Base-by-base conservation (phyloP, 2,113 vertebrate genomes). In the Sturnus vulgaris region DNA sequence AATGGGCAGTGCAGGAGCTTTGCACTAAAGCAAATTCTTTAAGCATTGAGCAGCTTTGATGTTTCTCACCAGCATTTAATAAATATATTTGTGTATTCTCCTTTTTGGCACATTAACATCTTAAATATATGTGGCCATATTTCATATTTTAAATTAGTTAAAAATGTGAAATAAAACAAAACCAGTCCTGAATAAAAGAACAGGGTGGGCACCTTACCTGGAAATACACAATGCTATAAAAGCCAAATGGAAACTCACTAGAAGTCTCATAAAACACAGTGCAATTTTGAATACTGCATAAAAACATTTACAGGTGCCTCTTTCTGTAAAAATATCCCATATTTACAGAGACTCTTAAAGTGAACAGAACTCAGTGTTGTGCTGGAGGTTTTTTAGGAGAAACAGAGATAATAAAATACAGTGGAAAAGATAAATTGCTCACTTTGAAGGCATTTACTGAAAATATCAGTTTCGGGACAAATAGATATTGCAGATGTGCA, bases 371-470 rank as follows among this genome's bases (percentile, higher is more conserved):
- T 63, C 57, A 39, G 14, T 11, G 40, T 33, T 55, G 49, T 73
- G n/a, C 49, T 39, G 69, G 35, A 64, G 31, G 9, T 4, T 28
- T 84, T 53, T 39, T 39, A 18, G 18, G 14, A 49, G 28, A 73
- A 64, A 73, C 15, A 11, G 25, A 57, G 35, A 57, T 39, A 57
- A 42, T 24, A 35, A 57, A 75, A 65, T 24, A 20, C 60, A 49
- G 30, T 30, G 30, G 15, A 4, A 56, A 40, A 19, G 20, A 57
- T 2, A n/a, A 65, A 56, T 49, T 0, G 0, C 56, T 84, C 47
- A 19, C 42, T 75, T 57, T 57, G 15, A 12, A 56, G 23, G 21
- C 35, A 28, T 49, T 65, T 49, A 56, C 30, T 75, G 30, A 64
- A 47, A 47, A 5, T 4, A 15, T 55, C 28, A 23, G 27, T 28